Conservation (phyloP, 2,888 invertebrate species). For the Shargacucullia verbasci region DNA sequence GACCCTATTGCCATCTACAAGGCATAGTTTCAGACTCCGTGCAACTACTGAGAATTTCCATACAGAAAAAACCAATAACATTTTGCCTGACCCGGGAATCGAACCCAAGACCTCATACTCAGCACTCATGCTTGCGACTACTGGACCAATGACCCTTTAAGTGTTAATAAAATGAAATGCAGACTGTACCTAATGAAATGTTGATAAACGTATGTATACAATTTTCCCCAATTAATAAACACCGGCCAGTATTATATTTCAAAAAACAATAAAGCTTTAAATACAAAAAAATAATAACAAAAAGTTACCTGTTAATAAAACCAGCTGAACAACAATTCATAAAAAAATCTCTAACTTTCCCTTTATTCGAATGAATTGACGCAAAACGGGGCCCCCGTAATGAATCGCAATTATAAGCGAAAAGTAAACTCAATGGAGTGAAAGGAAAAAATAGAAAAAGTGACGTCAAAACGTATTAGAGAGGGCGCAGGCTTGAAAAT, state of each 20-base stretch:
- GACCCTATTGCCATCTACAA: too few relatives aligned
- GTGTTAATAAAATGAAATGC: too few relatives aligned
- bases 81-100: too few relatives aligned
- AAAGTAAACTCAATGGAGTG: conserved; percentile 50
- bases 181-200: too few relatives aligned
- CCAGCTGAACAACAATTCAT: conserved; percentile 18
- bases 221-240: not conserved
- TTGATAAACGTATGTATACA: too few relatives aligned
- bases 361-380: conserved; percentile 34
- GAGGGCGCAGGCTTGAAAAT: conserved; percentile 65
- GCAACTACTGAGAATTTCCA: too few relatives aligned
- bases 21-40: too few relatives aligned
- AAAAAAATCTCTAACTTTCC: conserved; percentile 18
- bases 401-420: conserved; percentile 55
- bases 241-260: not conserved
- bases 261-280: conserved; percentile 8
- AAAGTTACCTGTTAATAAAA: conserved; percentile 6
- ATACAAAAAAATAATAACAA: conserved; percentile 9
- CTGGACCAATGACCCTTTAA: too few relatives aligned
- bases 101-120: too few relatives aligned
- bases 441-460: conserved; percentile 51
- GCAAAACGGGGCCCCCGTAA: conserved; percentile 43
- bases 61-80: too few relatives aligned
- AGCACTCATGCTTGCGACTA: too few relatives aligned
- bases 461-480: conserved; percentile 55